These are phyloP conservation scores for Lysandra coridon DNA, from an alignment of 2,888 invertebrate species.

Conservation along the genomic window DNA sequence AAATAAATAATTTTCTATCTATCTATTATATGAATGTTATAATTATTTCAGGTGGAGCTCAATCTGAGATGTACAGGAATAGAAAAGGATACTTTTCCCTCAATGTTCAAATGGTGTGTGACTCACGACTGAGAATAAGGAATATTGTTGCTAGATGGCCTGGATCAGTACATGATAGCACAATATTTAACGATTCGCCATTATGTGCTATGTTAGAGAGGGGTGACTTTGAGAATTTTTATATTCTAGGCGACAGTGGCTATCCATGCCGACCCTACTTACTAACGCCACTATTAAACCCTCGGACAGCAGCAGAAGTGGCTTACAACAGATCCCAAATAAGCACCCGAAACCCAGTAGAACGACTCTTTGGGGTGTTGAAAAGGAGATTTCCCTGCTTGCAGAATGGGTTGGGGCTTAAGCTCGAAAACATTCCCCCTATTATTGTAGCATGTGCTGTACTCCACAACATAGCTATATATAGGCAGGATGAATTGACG, in stretches of 20 bases:
- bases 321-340: not conserved
- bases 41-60: not conserved
- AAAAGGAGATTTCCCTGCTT: not conserved
- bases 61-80: not conserved
- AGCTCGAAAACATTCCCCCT: not conserved
- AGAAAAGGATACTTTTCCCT: not conserved
- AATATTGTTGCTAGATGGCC: constrained; percentile 10
- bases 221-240: not conserved
- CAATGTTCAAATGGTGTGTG: constrained; percentile 3
- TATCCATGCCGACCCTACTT: not conserved
- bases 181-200: not conserved
- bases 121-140: not conserved
- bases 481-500: not conserved
- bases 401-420: not conserved
- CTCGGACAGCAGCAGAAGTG: not conserved
- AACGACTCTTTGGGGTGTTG: not conserved
- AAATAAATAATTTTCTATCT: too few relatives aligned
- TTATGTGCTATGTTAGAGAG: not conserved
- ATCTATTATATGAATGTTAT: not conserved
- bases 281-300: not conserved
- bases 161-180: not conserved
- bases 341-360: not conserved
- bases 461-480: not conserved
- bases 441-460: constrained; percentile 1
- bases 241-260: not conserved